phyloP scores from a whole-genome alignment of 2,888 invertebrate genomes.

The Eristalis tenax region DNA sequence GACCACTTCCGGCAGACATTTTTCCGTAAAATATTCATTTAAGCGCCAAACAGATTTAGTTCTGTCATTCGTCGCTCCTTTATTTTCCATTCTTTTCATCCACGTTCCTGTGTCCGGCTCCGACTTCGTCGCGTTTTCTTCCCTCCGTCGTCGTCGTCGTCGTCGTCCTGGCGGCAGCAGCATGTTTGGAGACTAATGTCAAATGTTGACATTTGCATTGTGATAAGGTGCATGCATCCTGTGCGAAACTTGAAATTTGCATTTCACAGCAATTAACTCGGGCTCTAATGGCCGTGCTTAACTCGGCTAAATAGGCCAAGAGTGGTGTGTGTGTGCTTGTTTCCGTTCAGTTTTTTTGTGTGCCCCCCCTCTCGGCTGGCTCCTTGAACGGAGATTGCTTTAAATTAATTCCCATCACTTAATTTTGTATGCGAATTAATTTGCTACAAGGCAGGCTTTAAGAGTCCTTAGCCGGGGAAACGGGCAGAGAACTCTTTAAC shows the following conservation, averaged over 20 bases:
- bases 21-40: constrained; percentile 61
- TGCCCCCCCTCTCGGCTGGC: neutral
- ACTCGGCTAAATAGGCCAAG: constrained; percentile 49
- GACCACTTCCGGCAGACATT: constrained; percentile 52
- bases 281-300: constrained; percentile 29
- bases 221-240: constrained; percentile 12
- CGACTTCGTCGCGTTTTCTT: neutral
- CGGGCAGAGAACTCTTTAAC: constrained; percentile 43
- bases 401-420: constrained; percentile 61
- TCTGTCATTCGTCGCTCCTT: constrained; percentile 1
- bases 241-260: constrained; percentile 32
- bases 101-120: neutral
- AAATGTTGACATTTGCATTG: constrained; percentile 64
- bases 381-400: constrained; percentile 13
- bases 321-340: constrained; percentile 8
- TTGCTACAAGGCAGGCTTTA: constrained; percentile 56
- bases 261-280: constrained; percentile 61
- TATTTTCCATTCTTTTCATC: neutral
- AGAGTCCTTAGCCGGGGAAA: constrained; percentile 25
- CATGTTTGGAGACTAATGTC: constrained; percentile 50
- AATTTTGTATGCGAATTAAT: constrained; percentile 68
- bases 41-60: constrained; percentile 58
- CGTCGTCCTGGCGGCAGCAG: neutral
- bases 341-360: neutral
- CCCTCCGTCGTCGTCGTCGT: too few relatives aligned